Evolutionary conservation across 2,797 vertebrate genomes (phyloP).

Genomic region (Podarcis lilfordi): DNA sequence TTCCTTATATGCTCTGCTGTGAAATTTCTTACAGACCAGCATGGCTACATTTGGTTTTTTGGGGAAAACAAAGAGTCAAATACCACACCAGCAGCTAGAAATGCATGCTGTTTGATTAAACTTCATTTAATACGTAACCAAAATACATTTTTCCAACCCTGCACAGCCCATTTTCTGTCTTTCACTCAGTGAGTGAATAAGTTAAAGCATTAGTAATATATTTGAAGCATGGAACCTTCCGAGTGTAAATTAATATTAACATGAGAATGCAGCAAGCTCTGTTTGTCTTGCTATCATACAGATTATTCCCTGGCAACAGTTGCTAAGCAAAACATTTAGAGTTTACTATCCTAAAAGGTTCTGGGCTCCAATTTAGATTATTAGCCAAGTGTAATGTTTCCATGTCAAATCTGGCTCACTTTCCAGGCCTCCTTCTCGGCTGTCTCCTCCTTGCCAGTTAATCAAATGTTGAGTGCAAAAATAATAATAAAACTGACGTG

Average conservation of each 20-base stretch:
- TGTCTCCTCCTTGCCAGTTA: constrained; percentile 5
- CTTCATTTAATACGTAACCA: constrained; percentile 29
- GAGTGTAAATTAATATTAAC: constrained; percentile 10
- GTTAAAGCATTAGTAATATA: constrained; percentile 51
- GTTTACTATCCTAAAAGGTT: constrained; percentile 49
- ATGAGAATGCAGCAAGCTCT: constrained; percentile 14
- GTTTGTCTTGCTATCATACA: constrained; percentile 53
- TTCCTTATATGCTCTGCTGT: not conserved
- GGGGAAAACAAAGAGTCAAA: not conserved
- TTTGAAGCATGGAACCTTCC: constrained; percentile 24
- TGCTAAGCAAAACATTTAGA: constrained; percentile 67
- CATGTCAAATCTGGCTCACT: not conserved
- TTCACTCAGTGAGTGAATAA: constrained; percentile 40
- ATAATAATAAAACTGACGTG: not conserved
- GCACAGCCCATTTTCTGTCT: constrained; percentile 54
- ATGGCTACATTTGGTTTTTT: not conserved
- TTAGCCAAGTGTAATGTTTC: constrained; percentile 24
- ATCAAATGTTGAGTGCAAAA: not conserved
- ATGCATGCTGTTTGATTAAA: not conserved
- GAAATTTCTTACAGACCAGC: not conserved
- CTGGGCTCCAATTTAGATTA: constrained; percentile 1
- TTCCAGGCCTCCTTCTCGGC: not conserved
- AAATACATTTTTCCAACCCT: constrained; percentile 43
- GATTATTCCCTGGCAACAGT: constrained; percentile 66
- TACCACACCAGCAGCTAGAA: not conserved